Percentiles rank a stretch among this genome's conserved stretches.
phyloP scores from a whole-genome alignment of 1,140 invertebrate genomes.

The Euura lappo region DNA sequence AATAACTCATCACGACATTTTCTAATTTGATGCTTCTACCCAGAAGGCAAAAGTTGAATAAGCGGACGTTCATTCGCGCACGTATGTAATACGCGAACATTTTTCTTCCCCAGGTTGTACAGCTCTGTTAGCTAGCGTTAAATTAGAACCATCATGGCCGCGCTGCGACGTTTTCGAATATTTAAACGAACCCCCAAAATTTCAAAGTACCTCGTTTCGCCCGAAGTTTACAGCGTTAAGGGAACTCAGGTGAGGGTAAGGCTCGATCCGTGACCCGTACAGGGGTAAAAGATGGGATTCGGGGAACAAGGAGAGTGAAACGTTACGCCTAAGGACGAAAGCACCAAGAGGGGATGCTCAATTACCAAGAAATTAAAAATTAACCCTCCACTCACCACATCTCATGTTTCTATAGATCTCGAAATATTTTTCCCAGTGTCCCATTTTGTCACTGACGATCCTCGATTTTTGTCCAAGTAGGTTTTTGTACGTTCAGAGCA shows the following conservation, averaged over 20 bases:
- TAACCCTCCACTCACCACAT: background rate
- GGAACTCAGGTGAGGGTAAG: slow-evolving; percentile 7
- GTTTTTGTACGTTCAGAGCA: too few species aligned
- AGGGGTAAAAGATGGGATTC: background rate
- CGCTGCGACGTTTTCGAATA: slow-evolving; percentile 33
- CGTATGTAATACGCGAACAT: slow-evolving; percentile 16
- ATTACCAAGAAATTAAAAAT: slow-evolving; percentile 5
- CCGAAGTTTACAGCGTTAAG: slow-evolving; percentile 40
- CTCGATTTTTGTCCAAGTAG: too few species aligned
- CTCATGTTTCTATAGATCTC: background rate
- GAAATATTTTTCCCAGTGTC: too few species aligned
- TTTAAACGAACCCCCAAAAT: slow-evolving; percentile 42
- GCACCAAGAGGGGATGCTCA: background rate
- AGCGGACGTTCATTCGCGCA: slow-evolving; percentile 22
- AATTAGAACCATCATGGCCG: slow-evolving; percentile 42
- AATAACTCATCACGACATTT: too few species aligned
- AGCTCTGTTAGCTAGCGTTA: slow-evolving; percentile 41
- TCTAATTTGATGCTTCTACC: background rate
- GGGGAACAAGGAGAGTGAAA: background rate
- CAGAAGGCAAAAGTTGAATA: slow-evolving; percentile 20
- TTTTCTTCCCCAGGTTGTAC: background rate
- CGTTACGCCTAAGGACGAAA: slow-evolving; percentile 4
- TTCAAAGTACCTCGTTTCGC: slow-evolving; percentile 37
- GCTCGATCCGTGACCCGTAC: background rate
- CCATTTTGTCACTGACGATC: too few species aligned